Evolutionary conservation across 2,888 invertebrate genomes (phyloP), one percentile per base, ranked within the genome.

Genomic region (Litoditis marina): DNA sequence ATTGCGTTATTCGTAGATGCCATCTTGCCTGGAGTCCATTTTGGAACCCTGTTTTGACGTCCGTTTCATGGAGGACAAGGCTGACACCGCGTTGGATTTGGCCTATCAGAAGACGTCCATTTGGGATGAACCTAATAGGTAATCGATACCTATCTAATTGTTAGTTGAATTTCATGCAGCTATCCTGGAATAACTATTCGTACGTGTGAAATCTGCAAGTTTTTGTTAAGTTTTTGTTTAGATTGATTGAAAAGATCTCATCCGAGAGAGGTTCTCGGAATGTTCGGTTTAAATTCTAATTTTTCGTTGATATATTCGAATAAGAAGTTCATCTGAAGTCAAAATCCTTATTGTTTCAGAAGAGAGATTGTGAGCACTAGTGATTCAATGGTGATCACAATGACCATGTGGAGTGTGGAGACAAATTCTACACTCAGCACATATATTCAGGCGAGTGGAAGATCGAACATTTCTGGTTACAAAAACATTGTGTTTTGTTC

Each of bases 21-120:
- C 69, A 25, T 54, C 63, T 19, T 73, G 73, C 50, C 65, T 65
- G 52, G 65, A 68, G 25, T 66, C 52, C n/a, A 27, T 44, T 16
- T 27, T 55, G 30, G 60, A 70, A 32, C 63, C 73, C 5, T 73
- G 73, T 34, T 74, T 73, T 47, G 66, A 68, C 54, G 49, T 73
- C 31, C 53, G 56, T 25, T 61, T 73, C 19, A 57, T 73, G 28
- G 73, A 73, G 57, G 68, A 71, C 31, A 44, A 60, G 11, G 67
- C 73, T 32, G 73, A 73, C 47, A 62, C 39, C 28, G 49, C 59
- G 32, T 46, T 46, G 51, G 60, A 49, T 46, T 54, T 50, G 31
- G 58, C 62, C 42, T 68, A 66, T 58, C 52, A 47, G 13, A 36
- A 58, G 22, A 66, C 52, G 2, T 68, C 70, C 8, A 56, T 68